These are phyloP conservation scores for Sarcoramphus papa DNA, from an alignment of 2,797 vertebrate species.

Conservation along the genomic window DNA sequence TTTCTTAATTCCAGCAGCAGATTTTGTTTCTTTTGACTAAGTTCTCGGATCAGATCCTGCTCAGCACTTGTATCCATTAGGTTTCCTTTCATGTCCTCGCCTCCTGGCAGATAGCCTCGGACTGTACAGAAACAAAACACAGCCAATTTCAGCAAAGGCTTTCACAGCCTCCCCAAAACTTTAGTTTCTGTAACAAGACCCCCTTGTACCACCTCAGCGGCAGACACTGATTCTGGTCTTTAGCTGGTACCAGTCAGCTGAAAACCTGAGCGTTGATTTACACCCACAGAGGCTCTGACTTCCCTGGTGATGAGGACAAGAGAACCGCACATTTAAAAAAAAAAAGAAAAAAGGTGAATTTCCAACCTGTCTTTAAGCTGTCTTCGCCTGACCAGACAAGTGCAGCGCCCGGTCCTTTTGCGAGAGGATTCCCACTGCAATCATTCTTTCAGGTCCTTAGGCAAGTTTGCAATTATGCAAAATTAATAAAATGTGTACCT, in stretches of 20 bases:
- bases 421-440: not conserved
- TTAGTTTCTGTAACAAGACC: not conserved
- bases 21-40: conserved; percentile 94
- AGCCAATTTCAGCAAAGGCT: not conserved
- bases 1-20: conserved; percentile 91
- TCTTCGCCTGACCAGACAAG: not conserved
- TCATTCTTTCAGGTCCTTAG: not conserved
- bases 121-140: conserved; percentile 72
- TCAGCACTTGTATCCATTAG: conserved; percentile 89
- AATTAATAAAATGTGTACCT: not conserved
- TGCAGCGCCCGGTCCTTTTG: not conserved
- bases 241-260: not conserved
- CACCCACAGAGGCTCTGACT: not conserved
- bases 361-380: not conserved
- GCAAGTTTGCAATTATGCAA: conserved; percentile 11
- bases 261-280: not conserved
- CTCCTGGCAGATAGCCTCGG: conserved; percentile 91
- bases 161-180: not conserved
- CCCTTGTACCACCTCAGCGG: not conserved
- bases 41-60: conserved; percentile 92
- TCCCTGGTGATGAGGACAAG: not conserved
- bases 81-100: conserved; percentile 87
- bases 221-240: not conserved
- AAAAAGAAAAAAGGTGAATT: not conserved
- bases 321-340: not conserved